These are phyloP conservation scores for Lucifuga dentata DNA, from an alignment of 2,113 vertebrate species.

Conservation along the genomic window DNA sequence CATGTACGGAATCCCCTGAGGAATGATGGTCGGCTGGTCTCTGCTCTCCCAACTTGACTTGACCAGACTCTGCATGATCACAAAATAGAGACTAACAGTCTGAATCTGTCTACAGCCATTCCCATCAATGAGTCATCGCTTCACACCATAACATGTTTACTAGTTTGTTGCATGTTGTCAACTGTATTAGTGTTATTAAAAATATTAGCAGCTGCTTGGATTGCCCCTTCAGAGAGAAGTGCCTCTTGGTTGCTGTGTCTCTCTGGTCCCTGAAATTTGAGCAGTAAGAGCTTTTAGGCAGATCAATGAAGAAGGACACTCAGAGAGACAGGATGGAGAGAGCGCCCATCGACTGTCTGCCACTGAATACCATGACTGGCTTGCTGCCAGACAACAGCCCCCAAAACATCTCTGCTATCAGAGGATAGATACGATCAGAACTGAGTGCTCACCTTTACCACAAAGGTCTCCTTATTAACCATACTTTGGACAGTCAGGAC, in stretches of 20 bases:
- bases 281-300: conserved; percentile 63
- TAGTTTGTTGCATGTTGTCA: too few species aligned
- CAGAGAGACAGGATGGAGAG: conserved; percentile 48
- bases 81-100: too few species aligned
- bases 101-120: too few species aligned
- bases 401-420: conserved; percentile 12
- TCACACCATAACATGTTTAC: background rate
- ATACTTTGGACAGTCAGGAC: conserved; percentile 93
- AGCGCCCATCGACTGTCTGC: conserved; percentile 39
- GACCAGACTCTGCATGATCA: conserved; percentile 87
- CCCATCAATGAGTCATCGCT: too few species aligned
- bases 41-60: conserved; percentile 89
- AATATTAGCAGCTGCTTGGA: background rate
- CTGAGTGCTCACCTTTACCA: conserved; percentile 90
- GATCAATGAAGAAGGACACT: conserved; percentile 63
- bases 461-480: conserved; percentile 89
- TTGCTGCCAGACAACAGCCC: conserved; percentile 24
- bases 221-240: conserved; percentile 2
- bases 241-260: conserved; percentile 6
- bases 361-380: conserved; percentile 24
- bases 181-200: too few species aligned
- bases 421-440: background rate
- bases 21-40: conserved; percentile 92
- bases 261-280: conserved; percentile 63
- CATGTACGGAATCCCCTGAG: conserved; percentile 96